phyloP scores from a whole-genome alignment of 2,888 invertebrate genomes.

The Apodemia duryi region DNA sequence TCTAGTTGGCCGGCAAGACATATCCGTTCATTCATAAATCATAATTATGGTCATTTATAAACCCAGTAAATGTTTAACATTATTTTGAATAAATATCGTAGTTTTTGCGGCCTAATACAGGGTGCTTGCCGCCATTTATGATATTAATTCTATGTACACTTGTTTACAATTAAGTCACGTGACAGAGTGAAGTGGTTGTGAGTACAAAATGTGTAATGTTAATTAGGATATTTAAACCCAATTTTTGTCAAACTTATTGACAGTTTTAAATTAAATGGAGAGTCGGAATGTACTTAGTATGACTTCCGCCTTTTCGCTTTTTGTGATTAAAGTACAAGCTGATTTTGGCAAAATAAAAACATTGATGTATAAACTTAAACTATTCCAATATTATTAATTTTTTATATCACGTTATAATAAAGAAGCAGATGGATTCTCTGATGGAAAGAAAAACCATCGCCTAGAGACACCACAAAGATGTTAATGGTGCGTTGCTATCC shows the following conservation, averaged over 20 bases:
- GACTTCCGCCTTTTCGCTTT: neutral
- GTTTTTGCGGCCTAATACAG: constrained; percentile 9
- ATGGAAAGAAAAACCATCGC: too few relatives aligned
- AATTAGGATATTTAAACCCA: neutral
- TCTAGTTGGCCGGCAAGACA: too few relatives aligned
- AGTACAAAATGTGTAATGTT: constrained; percentile 6
- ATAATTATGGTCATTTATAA: neutral
- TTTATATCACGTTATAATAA: too few relatives aligned
- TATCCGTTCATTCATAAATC: too few relatives aligned
- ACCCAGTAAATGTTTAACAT: constrained; percentile 11
- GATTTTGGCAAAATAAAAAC: neutral
- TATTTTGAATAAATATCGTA: neutral
- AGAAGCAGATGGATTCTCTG: too few relatives aligned
- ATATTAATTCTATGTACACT: neutral
- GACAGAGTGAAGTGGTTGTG: constrained; percentile 13
- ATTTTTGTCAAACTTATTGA: neutral
- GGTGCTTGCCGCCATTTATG: constrained; percentile 9
- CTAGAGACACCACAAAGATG: too few relatives aligned
- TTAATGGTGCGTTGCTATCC: too few relatives aligned
- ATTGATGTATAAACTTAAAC: too few relatives aligned
- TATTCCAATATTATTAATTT: too few relatives aligned
- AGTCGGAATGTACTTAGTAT: neutral
- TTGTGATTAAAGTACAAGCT: neutral
- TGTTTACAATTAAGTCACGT: constrained; percentile 10
- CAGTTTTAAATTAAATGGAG: neutral